Evolutionary conservation across 2,797 vertebrate species (phyloP).

Genomic region (Poecilia wingei): DNA sequence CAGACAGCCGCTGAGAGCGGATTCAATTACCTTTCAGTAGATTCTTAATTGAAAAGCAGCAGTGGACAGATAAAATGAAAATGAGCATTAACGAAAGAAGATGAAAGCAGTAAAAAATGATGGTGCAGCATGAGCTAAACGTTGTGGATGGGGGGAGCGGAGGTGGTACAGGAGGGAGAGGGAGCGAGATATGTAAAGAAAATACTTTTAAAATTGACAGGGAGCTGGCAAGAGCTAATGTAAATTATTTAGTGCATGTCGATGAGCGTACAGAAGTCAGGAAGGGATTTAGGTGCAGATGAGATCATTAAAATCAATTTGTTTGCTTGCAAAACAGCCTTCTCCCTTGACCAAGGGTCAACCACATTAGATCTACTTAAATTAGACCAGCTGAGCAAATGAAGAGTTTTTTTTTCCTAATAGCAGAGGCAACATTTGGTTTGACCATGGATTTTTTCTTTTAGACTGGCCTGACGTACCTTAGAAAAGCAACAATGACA

Average conservation of each 20-base stretch:
- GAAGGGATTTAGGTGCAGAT: conserved; percentile 26
- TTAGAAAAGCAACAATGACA: not conserved
- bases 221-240: conserved; percentile 4
- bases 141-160: not conserved
- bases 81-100: conserved; percentile 18
- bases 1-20: conserved; percentile 10
- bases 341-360: conserved; percentile 21
- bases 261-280: conserved; percentile 29
- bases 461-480: not conserved
- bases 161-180: not conserved
- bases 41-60: conserved; percentile 38
- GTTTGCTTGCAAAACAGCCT: conserved; percentile 9
- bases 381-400: conserved; percentile 53
- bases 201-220: not conserved
- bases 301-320: conserved; percentile 51
- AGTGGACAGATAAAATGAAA: conserved; percentile 20
- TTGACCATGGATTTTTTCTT: conserved; percentile 17
- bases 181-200: conserved; percentile 9
- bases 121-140: conserved; percentile 4
- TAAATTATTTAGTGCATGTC: conserved; percentile 50
- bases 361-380: conserved; percentile 16
- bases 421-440: not conserved
- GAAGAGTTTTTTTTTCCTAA: conserved; percentile 11
- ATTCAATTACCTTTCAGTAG: conserved; percentile 9
- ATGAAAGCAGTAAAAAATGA: not conserved